Base-by-base conservation (phyloP, 2,888 invertebrate species). In the Himalopsyche anomala region DNA sequence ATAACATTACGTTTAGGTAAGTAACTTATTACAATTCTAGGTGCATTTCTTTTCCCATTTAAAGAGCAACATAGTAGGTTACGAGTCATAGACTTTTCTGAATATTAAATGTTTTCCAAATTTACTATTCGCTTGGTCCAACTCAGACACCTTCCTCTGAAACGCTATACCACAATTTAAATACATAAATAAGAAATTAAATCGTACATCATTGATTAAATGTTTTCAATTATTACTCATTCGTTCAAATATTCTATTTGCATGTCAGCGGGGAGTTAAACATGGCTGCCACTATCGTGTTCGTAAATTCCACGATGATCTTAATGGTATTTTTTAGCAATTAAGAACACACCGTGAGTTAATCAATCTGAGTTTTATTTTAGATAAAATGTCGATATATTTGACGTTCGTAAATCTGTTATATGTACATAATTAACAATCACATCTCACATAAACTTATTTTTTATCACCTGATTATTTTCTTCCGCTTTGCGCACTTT, bases 301-400 rank as follows among this genome's bases (percentile, higher is more conserved):
- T 38, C 38, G 74, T 36, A 36, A 74, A 74, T 38, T 74, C 38
- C 74, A 15, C 28, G 6, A 19, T 74, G 74, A 74, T 74, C 74
- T 74, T 74, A 74, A 74, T 74, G 74, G 74, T 74, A 74, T 74
- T 74, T 74, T 74, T 74, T 74, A 74, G 74, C 74, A 74, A 74
- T 74, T 74, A 74, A 74, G 74, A 74, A 74, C 74, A 74, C 74
- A 74, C 36, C 38, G 74, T 38, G 8, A 28, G 74, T 74, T 38
- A 74, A 74, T 74, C 74, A 74, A 36, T 74, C 38, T 12, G 36
- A 74, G 36, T 36, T 38, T 36, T 74, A 38, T 74, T 74, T 74
- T 74, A 36, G 74, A 74, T 36, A 36, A 74, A 74, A 74, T 74
- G 74, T 74, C 74, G 38, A 38, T 74, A 74, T 74, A 8, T 74